These are phyloP conservation scores for Chlorops oryzae DNA, from an alignment of 1,140 invertebrate species.

Conservation along the genomic window DNA sequence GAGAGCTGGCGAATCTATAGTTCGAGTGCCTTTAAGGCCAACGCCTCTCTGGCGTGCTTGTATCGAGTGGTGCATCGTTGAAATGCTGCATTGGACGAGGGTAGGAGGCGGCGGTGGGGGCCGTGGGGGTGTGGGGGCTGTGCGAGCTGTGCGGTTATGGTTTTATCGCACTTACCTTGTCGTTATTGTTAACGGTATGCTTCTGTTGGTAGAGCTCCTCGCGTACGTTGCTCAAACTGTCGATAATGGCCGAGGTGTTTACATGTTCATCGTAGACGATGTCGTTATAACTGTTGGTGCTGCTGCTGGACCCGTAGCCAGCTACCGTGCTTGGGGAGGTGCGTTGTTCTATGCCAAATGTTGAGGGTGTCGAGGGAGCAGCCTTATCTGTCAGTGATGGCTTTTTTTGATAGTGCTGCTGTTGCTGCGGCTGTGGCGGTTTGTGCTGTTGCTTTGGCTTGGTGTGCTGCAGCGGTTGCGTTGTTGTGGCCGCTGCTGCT, in stretches of 20 bases:
- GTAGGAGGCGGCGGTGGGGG: neutral
- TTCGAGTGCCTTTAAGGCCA: too few species aligned
- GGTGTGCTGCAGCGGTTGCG: slow-evolving; percentile 23
- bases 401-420: neutral
- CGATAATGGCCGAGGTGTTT: slow-evolving; percentile 44
- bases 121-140: neutral
- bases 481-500: slow-evolving; percentile 12
- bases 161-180: slow-evolving; percentile 34
- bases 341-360: neutral
- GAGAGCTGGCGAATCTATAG: too few species aligned
- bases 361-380: slow-evolving; percentile 2
- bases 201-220: slow-evolving; percentile 43
- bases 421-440: slow-evolving; percentile 19
- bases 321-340: neutral
- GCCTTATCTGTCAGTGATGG: slow-evolving; percentile 11
- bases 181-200: slow-evolving; percentile 26
- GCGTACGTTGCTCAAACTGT: slow-evolving; percentile 39
- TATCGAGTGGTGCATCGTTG: too few species aligned
- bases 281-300: slow-evolving; percentile 21
- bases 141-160: too few species aligned
- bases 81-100: too few species aligned
- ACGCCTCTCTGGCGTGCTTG: too few species aligned
- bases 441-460: slow-evolving; percentile 13
- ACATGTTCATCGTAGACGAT: slow-evolving; percentile 42
- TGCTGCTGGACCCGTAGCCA: slow-evolving; percentile 7